Conservation (phyloP, 2,113 vertebrate genomes). For the Neolamprologus ventralis region DNA sequence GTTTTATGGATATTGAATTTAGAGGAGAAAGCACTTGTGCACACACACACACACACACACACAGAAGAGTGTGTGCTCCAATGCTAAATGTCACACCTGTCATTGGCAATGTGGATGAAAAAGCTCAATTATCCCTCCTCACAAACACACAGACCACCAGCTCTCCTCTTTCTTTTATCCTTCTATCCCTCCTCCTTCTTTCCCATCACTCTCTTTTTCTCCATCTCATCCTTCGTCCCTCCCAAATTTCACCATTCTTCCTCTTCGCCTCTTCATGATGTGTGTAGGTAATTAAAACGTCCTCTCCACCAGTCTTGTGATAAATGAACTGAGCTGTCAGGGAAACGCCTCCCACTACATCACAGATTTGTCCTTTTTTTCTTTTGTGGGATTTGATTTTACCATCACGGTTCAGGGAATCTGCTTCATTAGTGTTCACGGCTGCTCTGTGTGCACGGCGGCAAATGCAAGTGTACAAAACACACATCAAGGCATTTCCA, state of each 20-base stretch:
- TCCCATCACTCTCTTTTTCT: background rate
- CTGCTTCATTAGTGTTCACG: background rate
- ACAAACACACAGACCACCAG: background rate
- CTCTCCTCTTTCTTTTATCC: background rate
- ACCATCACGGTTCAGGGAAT: background rate
- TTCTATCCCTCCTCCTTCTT: background rate
- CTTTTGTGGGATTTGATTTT: background rate
- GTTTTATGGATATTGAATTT: slow-evolving; percentile 11
- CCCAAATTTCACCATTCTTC: background rate
- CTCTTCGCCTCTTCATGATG: background rate
- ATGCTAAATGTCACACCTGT: slow-evolving; percentile 45
- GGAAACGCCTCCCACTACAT: background rate
- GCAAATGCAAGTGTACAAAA: background rate
- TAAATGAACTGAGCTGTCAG: slow-evolving; percentile 10
- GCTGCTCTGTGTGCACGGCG: background rate
- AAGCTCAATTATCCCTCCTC: slow-evolving; percentile 37
- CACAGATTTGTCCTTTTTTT: background rate
- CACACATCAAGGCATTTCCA: background rate
- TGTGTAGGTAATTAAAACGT: slow-evolving; percentile 27
- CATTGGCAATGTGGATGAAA: slow-evolving; percentile 4
- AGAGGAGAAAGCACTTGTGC: background rate
- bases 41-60: background rate
- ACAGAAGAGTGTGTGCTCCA: background rate
- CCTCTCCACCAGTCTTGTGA: background rate
- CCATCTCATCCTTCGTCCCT: background rate